Base-by-base conservation (phyloP, 1,140 invertebrate genomes). In the Ylistrum balloti region DNA sequence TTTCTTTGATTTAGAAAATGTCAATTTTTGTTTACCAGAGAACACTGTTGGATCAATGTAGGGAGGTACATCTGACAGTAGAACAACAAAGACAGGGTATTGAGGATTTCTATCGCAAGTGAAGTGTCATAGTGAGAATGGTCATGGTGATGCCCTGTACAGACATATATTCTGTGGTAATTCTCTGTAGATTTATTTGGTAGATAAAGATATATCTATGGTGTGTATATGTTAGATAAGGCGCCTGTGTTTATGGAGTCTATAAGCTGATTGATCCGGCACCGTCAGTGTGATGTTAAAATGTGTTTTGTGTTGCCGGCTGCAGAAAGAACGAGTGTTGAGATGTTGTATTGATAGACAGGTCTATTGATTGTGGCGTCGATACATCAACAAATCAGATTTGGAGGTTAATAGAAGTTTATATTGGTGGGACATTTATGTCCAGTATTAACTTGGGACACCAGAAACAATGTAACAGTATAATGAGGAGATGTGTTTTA, bases 241-340 rank as follows among this genome's bases (percentile, higher is more conserved):
- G 17, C 9, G n/a, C 0, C 56, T 28, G 17, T 74, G 56, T 74
- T n/a, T 74, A n/a, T 28, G 28, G 15, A 74, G 56, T 74, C 20
- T 74, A n/a, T 74, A 74, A 74, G 56, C 56, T 74, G 56, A 74
- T 74, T 74, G 56, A 74, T 74, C n/a, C 28, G 56, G 22, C 56
- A 74, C 56, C 22, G 56, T 0, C 22, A 74, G 56, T 28, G 56
- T 74, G 56, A 74, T 74, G n/a, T 74, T 74, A 74, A 74, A 74
- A 74, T 28, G 11, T 17, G 56, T 74, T 74, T 74, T 74, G 56
- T 74, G 56, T 9, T 74, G 56, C 56, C 11, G 56, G 28, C 56
- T 74, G 56, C 56, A 74, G 56, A 74, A 74, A 74, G 56, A 28
- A 17, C 45, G n/a, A 28, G 22, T 74, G 56, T 74, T 74, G 56